Base-by-base conservation (phyloP, 2,113 vertebrate species). In the Pedionomus torquatus region DNA sequence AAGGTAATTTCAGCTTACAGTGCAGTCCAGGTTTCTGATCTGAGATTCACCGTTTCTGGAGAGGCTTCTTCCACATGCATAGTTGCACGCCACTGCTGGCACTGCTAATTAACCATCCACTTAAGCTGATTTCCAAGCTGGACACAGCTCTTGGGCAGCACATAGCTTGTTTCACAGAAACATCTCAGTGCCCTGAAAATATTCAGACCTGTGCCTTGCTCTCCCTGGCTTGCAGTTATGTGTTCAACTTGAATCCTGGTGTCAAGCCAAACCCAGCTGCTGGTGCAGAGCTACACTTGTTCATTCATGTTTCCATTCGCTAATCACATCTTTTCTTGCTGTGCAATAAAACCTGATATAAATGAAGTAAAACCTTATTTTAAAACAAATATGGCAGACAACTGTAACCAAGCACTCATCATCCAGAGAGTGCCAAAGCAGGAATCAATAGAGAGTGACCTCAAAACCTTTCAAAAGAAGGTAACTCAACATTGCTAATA, bases 31-130 rank as follows among this genome's bases (percentile, higher is more conserved):
- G 7, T 61, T 87, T 57, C 64, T 75, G 51, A 4, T 6, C 65
- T 57, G 60, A 82, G 28, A 18, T 78, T 92, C 48, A 48, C 15
- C 26, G 9, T 61, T n/a, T 37, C 23, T 37, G 25, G 28, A 72
- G 30, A 12, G 11, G 19, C 15, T 77, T 19, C 46, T 83, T 26
- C 26, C 9, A 3, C 35, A 15, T 0, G 0, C 7, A 7, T 19
- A 31, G 13, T 13, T 66, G 19, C 55, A 28, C 26, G n/a, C 3
- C 39, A 15, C 39, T 64, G 46, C 51, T 58, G 46, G 39, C 54
- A 60, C 30, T 76, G 54, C 64, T 46, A 11, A 41, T 1, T 44
- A 18, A 19, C 15, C 4, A 0, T 16, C 18, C 18, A 11, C n/a
- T 35, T 24, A 55, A 79, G 44, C 70, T 79, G 76, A 37, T 10